Conservation (phyloP, 2,797 vertebrate species). For the Pteropus rufus region DNA sequence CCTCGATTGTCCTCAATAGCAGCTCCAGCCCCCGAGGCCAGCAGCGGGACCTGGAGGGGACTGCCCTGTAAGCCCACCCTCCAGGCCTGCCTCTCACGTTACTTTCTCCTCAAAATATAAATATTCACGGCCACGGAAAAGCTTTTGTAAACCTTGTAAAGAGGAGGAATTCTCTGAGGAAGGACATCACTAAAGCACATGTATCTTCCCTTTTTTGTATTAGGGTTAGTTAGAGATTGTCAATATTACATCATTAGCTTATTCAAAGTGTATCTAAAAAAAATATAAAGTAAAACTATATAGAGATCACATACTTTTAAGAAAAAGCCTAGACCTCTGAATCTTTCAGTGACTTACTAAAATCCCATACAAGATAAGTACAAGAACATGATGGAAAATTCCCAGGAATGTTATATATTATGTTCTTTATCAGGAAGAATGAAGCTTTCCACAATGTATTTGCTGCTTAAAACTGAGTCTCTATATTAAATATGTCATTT, state of each 20-base stretch:
- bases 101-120: background rate
- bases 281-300: background rate
- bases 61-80: rapidly evolving
- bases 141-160: background rate
- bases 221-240: background rate
- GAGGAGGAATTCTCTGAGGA: background rate
- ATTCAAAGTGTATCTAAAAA: background rate
- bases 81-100: background rate
- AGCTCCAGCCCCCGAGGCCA: background rate
- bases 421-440: background rate
- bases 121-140: background rate
- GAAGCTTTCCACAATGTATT: background rate
- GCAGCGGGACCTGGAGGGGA: rapidly evolving
- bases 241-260: background rate
- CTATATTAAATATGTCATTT: background rate
- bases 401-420: background rate
- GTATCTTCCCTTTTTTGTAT: background rate
- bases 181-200: background rate
- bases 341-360: background rate
- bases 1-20: background rate
- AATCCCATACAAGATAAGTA: background rate
- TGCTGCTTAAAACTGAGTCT: background rate
- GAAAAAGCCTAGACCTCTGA: background rate
- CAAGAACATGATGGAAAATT: background rate
- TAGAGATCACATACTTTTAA: background rate